phyloP scores from a whole-genome alignment of 2,888 invertebrate species.

The Nemapogon koenigi region DNA sequence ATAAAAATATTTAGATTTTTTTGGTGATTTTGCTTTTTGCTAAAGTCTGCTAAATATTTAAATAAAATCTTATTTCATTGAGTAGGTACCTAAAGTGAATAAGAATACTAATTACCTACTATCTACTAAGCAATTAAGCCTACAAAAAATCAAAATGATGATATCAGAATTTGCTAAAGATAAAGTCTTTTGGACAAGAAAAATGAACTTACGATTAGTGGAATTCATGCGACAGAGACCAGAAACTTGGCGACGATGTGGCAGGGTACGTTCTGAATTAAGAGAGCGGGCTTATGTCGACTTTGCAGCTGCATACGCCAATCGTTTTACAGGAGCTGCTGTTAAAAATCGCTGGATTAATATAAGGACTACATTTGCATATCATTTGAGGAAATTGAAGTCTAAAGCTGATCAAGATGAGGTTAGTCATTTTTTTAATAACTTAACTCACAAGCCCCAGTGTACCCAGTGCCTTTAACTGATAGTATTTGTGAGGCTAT shows the following conservation, averaged over 20 bases:
- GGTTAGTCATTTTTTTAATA: no score
- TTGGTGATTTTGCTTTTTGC: no score
- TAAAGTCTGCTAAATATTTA: no score
- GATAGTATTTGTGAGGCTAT: no score
- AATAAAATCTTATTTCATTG: no score
- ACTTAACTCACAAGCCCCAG: no score
- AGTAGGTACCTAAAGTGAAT: no score
- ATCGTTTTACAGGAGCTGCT: conserved; percentile 46
- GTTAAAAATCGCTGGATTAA: conserved; percentile 57
- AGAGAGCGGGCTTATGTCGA: conserved; percentile 44
- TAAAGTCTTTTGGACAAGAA: conserved; percentile 52
- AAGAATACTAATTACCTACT: no score
- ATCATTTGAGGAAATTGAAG: conserved; percentile 45
- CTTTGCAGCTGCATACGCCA: conserved; percentile 43
- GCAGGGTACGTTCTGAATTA: no score
- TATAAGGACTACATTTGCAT: conserved; percentile 48
- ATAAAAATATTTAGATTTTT: no score
- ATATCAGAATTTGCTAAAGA: conserved; percentile 49
- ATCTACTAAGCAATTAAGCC: no score
- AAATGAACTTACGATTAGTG: conserved; percentile 50
- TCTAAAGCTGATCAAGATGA: conserved; percentile 13
- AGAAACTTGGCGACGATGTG: conserved; percentile 52
- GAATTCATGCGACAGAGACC: conserved; percentile 43
- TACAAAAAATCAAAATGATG: conserved; percentile 56
- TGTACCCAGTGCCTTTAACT: no score